Conservation (phyloP, 2,888 invertebrate species). For the Torymus aiolomorphi region DNA sequence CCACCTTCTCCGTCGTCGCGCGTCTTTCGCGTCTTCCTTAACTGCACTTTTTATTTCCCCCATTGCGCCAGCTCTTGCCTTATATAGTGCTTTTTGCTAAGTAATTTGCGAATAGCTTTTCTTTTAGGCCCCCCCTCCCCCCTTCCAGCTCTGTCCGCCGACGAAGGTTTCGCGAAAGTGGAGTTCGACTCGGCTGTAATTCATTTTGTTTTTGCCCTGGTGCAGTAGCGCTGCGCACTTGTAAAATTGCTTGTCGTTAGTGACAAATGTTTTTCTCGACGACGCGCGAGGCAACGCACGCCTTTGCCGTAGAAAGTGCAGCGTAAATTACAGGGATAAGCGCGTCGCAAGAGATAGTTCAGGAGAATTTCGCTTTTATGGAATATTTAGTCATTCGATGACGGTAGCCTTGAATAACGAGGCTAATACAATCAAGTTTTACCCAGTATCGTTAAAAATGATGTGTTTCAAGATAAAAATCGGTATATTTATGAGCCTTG, state of each 20-base stretch:
- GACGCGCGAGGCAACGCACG: background rate
- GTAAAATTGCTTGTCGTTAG: constrained; percentile 54
- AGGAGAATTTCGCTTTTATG: constrained; percentile 18
- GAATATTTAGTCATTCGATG: background rate
- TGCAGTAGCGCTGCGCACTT: constrained; percentile 15
- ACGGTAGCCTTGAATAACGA: too few species aligned
- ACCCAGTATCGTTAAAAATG: too few species aligned
- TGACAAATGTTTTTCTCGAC: constrained; percentile 48
- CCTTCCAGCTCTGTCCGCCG: too few species aligned
- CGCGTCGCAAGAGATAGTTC: background rate
- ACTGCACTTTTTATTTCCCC: constrained; percentile 43
- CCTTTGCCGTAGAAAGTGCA: constrained; percentile 9
- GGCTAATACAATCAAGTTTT: too few species aligned
- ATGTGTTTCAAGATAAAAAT: too few species aligned
- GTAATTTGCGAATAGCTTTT: constrained; percentile 57
- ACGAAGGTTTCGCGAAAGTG: constrained; percentile 23
- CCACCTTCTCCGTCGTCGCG: background rate
- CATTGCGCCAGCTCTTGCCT: background rate
- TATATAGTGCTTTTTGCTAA: constrained; percentile 36
- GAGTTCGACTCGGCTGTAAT: constrained; percentile 44
- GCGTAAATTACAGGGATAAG: constrained; percentile 24
- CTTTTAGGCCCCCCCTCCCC: constrained; percentile 23
- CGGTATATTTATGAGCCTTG: too few species aligned
- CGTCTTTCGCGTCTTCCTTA: constrained; percentile 40
- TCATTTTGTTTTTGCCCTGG: constrained; percentile 51